Base-by-base conservation (phyloP, 1,140 invertebrate genomes). In the Drosophila bocqueti region DNA sequence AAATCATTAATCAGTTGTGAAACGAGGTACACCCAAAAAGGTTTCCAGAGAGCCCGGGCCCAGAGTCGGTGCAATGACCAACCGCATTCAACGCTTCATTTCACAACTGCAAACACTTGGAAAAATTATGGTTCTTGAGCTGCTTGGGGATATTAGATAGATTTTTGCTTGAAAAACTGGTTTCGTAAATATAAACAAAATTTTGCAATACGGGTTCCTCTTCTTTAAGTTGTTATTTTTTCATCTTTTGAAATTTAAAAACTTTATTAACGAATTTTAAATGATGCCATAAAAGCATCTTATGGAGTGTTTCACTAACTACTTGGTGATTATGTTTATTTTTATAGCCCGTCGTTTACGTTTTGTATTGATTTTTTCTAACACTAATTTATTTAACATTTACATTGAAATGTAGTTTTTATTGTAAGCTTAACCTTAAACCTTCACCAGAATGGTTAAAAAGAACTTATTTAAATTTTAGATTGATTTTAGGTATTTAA, bases 1-100 rank as follows among this genome's bases (percentile, higher is more conserved):
- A 89, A 87, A 89, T 89, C 83, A 87, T 87, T 89, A 83, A 87
- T 87, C 83, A 87, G 72, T 89, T 87, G 83, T 76, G 79, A 79
- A 86, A 87, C 68, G 67, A 83, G 78, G 69, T 86, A 74, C 49
- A 52, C 45, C 43, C 36, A 45, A 75, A 55, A 64, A 58, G 50
- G 49, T 72, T 59, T 73, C 29, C 68, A 38, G 73, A 47, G 55
- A 46, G 59, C 26, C 16, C 36, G 26, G 16, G 31, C 13, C 26
- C 34, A 18, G 16, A 43, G n/a, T 42, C 63, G 80, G 78, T 87
- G 81, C 84, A 87, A 78, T 81, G 84, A 89, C 84, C 84, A 87
- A 87, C 67, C 76, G 76, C 24, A 66, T 68, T 45, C 55, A 43
- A 54, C 63, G 49, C 67, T 47, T 73, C 67, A 60, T 60, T 73